Percentiles rank a stretch among this genome's conserved stretches.
Conservation (phyloP, 2,113 vertebrate species). For the Xiphophorus hellerii region DNA sequence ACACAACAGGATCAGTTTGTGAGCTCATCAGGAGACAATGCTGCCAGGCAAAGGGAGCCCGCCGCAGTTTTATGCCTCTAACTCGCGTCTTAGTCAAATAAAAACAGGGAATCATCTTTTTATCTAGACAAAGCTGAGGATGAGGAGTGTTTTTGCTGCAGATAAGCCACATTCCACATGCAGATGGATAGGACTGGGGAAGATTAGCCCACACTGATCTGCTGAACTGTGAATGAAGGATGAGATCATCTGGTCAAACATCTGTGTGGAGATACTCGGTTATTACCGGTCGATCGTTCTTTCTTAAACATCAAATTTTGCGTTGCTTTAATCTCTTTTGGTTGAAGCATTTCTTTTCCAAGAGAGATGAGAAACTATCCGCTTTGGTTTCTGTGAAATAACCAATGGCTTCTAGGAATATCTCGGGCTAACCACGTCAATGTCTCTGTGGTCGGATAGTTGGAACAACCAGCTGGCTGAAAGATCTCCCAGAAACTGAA, state of each 20-base stretch:
- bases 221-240: slow-evolving; percentile 11
- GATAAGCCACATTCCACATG: slow-evolving; percentile 36
- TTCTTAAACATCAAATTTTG: slow-evolving; percentile 35
- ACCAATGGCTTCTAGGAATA: slow-evolving; percentile 66
- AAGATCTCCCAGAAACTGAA: slow-evolving; percentile 29
- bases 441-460: slow-evolving; percentile 51
- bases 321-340: slow-evolving; percentile 33
- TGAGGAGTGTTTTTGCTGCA: slow-evolving; percentile 32
- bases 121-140: slow-evolving; percentile 46
- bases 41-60: slow-evolving; percentile 39
- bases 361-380: slow-evolving; percentile 52
- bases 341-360: slow-evolving; percentile 44
- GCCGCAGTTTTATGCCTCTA: slow-evolving; percentile 29
- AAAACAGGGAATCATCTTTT: slow-evolving; percentile 47
- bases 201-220: slow-evolving; percentile 15
- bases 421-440: slow-evolving; percentile 45
- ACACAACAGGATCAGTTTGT: slow-evolving; percentile 64
- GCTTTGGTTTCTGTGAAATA: slow-evolving; percentile 59
- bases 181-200: slow-evolving; percentile 15
- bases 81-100: slow-evolving; percentile 49
- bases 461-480: slow-evolving; percentile 54
- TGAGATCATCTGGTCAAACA: slow-evolving; percentile 8
- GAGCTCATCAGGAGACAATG: slow-evolving; percentile 52
- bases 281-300: slow-evolving; percentile 7
- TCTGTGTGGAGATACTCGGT: slow-evolving; percentile 10